Base-by-base conservation (phyloP, 2,888 invertebrate species). In the Himalopsyche kuldschensis region DNA sequence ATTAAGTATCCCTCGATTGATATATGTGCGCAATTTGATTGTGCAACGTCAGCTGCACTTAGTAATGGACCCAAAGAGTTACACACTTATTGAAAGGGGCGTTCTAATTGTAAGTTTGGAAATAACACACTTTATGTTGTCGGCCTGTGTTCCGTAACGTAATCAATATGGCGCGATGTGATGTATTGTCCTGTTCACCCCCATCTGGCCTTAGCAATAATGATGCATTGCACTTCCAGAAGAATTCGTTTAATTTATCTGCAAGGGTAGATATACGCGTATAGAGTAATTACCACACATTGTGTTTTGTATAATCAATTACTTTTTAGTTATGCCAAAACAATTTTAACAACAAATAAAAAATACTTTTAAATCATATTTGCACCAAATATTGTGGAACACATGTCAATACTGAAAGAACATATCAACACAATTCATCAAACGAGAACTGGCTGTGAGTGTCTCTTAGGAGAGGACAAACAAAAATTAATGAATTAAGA, bases 141-240 rank as follows among this genome's bases (percentile, higher is more conserved):
- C 48, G 78, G 80, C 78, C 80, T 31, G 24, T 80, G 80, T 80
- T 80, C 78, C 75, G 27, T 81, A 84, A 84, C 84, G 77, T 79
- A 84, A 83, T 84, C 84, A 84, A 85, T 83, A 83, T 85, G 83
- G 81, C 77, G 80, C 83, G 78, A n/a, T 80, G 82, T 82, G 85
- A 82, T 84, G 84, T 78, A 84, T 85, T 84, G 80, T 82, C 81
- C 30, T 76, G 35, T 24, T 63, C 48, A 76, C 79, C 84, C 85
- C 85, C 41, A 63, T 81, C 80, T 32, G 80, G 76, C 78, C 47
- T 63, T 55, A 79, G 81, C 80, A 77, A 84, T 82, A 82, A 83
- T 83, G 83, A 84, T 81, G 77, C 75, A 82, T 84, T 75, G 80
- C 79, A 31, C 76, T 41, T 82, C 80, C 75, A 80, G 79, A 84